Base-by-base conservation (phyloP, 2,113 vertebrate genomes). In the Catharus bicknelli region DNA sequence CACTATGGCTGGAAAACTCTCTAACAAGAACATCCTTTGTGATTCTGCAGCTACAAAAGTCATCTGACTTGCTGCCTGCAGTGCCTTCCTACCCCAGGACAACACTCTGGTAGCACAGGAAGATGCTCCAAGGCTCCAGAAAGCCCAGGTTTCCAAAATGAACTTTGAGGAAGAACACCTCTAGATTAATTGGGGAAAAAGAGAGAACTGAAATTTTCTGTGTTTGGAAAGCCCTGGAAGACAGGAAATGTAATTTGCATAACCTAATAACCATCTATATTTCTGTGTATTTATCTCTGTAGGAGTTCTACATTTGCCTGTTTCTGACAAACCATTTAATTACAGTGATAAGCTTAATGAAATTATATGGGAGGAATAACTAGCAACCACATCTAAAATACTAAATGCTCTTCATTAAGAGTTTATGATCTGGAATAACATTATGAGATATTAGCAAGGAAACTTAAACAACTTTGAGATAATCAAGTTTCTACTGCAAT, bases 331-430 rank as follows among this genome's bases (percentile, higher is more conserved):
- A 88, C 54, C 2, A 68, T 66, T 93, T 90, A 72, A 90, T 88
- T 90, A 90, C 58, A 88, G 59, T 34, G 32, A 78, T 55, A 90
- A 67, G 40, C 40, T 64, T 83, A 2, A 79, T 23, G 11, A 81
- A 90, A 82, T 89, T 89, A 93, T 84, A 95, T 68, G 48, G 45
- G 62, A 95, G 40, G 45, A 86, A 32, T 92, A 94, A 91, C 29
- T 55, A 79, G 55, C 12, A 87, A 32, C 36, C 78, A 70, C 23
- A 62, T 50, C 62, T 87, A 69, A 88, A 94, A 90, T 82, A 95
- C 73, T 79, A 90, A 91, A 87, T 0, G 5, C 19, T 89, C 40
- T 74, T 88, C 77, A 64, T 68, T 79, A 89, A 82, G 57, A 72
- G 38, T 78, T 85, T 68, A 94, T 85, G 58, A 81, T 40, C 45